Evolutionary conservation across 1,140 invertebrate genomes (phyloP).

Genomic region (Trachymyrmex septentrionalis): DNA sequence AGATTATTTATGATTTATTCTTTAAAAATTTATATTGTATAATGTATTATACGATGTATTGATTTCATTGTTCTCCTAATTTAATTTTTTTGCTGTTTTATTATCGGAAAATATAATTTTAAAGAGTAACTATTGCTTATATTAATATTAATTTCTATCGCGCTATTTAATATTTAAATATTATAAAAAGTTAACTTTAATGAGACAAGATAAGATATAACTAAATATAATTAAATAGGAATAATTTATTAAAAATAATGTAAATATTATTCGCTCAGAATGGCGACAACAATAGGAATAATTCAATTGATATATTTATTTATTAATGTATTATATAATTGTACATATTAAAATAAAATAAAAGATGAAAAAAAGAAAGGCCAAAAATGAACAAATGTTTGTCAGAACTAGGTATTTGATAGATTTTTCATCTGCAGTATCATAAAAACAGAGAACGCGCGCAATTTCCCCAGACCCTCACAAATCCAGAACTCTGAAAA

Average conservation of each 20-base stretch:
- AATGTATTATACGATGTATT: not conserved
- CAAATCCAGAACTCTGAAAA: conserved; percentile 28
- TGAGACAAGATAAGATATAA: not conserved
- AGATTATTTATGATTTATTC: conserved; percentile 14
- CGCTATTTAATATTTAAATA: too few species aligned
- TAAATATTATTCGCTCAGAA: too few species aligned
- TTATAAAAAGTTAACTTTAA: not conserved
- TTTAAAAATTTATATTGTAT: conserved; percentile 19
- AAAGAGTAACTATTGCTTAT: not conserved
- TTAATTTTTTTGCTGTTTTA: not conserved
- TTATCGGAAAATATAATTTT: not conserved
- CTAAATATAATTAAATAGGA: too few species aligned
- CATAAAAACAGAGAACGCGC: not conserved
- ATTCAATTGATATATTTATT: not conserved
- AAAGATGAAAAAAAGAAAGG: not conserved
- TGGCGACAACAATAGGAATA: not conserved
- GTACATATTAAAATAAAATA: not conserved
- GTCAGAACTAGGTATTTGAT: not conserved
- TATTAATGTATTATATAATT: not conserved
- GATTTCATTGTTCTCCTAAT: not conserved
- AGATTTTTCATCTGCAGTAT: not conserved
- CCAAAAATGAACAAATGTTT: not conserved
- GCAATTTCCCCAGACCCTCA: conserved; percentile 6
- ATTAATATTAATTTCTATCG: not conserved
- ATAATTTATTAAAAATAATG: not conserved